phyloP scores from a whole-genome alignment of 2,113 vertebrate genomes.

The Holacanthus passer region DNA sequence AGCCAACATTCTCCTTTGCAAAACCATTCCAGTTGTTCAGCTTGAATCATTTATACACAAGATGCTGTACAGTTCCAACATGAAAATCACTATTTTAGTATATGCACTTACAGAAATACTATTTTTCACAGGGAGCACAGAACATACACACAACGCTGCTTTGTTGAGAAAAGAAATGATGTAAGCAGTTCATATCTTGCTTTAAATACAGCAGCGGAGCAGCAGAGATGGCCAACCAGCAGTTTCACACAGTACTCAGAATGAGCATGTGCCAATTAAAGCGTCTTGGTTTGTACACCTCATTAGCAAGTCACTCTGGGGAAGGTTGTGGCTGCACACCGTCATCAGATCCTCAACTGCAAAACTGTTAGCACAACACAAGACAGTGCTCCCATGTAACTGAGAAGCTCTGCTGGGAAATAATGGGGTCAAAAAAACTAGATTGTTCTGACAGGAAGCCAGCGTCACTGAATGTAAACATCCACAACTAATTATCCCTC shows the following conservation, averaged over 20 bases:
- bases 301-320: conserved; percentile 22
- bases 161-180: too few relatives aligned
- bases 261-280: conserved; percentile 17
- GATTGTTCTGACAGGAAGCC: not conserved
- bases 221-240: not conserved
- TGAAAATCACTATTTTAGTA: not conserved
- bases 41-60: not conserved
- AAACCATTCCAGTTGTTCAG: not conserved
- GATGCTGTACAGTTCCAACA: not conserved
- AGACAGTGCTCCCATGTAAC: not conserved
- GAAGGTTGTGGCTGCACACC: conserved; percentile 16
- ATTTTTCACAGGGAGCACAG: not conserved
- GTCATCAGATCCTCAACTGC: conserved; percentile 24
- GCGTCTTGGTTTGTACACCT: conserved; percentile 17
- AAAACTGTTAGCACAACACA: conserved; percentile 13
- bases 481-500: not conserved
- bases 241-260: not conserved
- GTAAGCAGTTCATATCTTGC: not conserved
- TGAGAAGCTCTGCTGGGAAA: not conserved
- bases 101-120: not conserved
- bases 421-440: not conserved
- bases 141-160: not conserved
- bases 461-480: not conserved
- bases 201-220: not conserved
- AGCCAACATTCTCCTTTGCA: too few relatives aligned